Base-by-base conservation (phyloP, 2,888 invertebrate genomes). In the Apamea monoglypha region DNA sequence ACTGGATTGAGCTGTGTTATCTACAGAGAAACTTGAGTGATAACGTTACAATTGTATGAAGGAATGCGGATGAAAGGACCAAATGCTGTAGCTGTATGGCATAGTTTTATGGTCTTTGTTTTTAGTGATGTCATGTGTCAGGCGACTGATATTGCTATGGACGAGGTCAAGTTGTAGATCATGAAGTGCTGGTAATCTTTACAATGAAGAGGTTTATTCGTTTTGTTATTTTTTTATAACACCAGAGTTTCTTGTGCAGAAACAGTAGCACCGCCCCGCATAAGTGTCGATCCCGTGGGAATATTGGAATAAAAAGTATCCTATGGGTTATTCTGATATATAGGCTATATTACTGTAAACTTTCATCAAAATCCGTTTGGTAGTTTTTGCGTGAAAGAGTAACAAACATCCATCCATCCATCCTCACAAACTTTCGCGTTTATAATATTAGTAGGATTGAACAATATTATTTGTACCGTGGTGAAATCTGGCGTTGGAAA, bases 51-150 rank as follows among this genome's bases (percentile, higher is more conserved):
- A 67, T 74, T 76, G 59, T 75, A 69, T 82, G 40, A 61, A 53
- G 80, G 77, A 85, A 85, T 83, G 75, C 50, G 83, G 74, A 85
- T 40, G 44, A 77, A 75, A 76, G 84, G 84, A 81, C 73, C 73
- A 44, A 76, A 59, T 47, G 67, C 44, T 81, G 59, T 29, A 53
- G 14, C 16, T 72, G 36, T 69, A 10, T 40, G n/a, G 25, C 36
- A 77, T 71, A 63, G 64, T 63, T 81, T 53, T 29, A 68, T 68
- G 29, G n/a, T 1, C 3, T 81, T 56, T 56, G 29, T 53, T 77
- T 68, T 47, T 69, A 61, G 18, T 66, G 32, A 2, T 50, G 10
- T 56, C 25, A 40, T 76, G 18, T 78, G 16, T 72, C 18, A 10
- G 4, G n/a, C 25, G 8, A 64, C 21, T 71, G 18, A 61, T 29